phyloP scores from a whole-genome alignment of 2,888 invertebrate species.

The Aleiodes testaceus region DNA sequence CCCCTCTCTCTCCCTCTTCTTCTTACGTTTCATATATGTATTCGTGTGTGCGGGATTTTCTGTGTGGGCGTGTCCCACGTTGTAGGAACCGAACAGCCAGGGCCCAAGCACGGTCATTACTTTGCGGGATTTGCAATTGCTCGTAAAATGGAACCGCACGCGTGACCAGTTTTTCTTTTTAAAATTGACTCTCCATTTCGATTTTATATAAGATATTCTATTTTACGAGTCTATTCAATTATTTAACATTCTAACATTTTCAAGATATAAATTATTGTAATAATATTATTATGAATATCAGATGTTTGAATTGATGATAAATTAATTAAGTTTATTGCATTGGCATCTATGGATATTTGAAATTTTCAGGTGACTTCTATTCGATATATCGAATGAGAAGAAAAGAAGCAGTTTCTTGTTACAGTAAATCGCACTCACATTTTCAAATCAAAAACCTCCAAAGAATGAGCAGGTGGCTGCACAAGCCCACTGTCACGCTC shows the following conservation, averaged over 20 bases:
- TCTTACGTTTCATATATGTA: constrained; percentile 61
- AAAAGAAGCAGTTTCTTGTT: constrained; percentile 28
- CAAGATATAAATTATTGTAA: too few relatives aligned
- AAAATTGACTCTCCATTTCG: constrained; percentile 30
- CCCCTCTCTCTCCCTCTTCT: constrained; percentile 40
- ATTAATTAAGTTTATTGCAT: too few relatives aligned
- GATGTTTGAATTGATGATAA: too few relatives aligned
- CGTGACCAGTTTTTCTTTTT: constrained; percentile 46
- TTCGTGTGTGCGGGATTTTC: constrained; percentile 61
- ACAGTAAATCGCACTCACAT: constrained; percentile 32
- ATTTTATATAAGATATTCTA: constrained; percentile 16
- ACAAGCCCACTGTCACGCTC: constrained; percentile 71
- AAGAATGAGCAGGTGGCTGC: constrained; percentile 71
- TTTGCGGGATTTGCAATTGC: constrained; percentile 62
- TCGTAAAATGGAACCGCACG: constrained; percentile 54
- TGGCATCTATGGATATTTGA: too few relatives aligned
- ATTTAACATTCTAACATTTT: constrained; percentile 42
- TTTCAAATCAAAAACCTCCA: constrained; percentile 49
- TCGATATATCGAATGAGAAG: constrained; percentile 16
- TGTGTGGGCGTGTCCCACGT: constrained; percentile 61
- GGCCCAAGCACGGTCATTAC: constrained; percentile 60
- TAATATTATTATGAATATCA: too few relatives aligned
- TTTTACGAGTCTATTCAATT: constrained; percentile 35
- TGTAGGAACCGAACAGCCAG: constrained; percentile 46
- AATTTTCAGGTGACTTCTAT: background rate